Evolutionary conservation across 1,140 invertebrate species (phyloP), one percentile per base, ranked within the genome.

Genomic region (Eueides isabella): DNA sequence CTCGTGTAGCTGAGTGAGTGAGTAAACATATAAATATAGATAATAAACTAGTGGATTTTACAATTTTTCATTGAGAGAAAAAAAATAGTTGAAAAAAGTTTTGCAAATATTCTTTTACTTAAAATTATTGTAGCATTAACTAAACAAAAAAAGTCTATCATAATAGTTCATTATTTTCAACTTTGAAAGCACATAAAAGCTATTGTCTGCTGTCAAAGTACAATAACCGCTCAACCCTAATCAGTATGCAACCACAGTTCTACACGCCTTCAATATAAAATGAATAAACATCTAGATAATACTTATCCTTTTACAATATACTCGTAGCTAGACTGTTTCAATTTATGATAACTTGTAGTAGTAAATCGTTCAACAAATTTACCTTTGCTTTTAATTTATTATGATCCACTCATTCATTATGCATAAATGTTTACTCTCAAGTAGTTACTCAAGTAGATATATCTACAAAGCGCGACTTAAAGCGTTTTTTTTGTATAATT

Each of bases 181-280:
- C 2, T 26, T 19, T 55, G 41, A 16, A 44, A 6, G n/a, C 19
- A 19, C 7, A 44, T 44, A 44, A 1, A 44, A 55, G 6, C 12
- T 55, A 55, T 55, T 11, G 9, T 23, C 7, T 44, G 7, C 19
- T 23, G n/a, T 55, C 19, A 55, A 55, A 55, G 19, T 55, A 55
- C 9, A 55, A 55, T 9, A 55, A 26, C 19, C 19, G n/a, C 23
- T 55, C 48, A 12, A 72, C 74, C 69, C 65, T 76, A 72, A 76
- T 76, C 70, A 64, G 74, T 72, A 72, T 72, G 74, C 69, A 38
- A 38, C 44, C 19, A 55, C 19, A 55, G 48, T 55, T 26, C 48
- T 11, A 38, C 48, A 64, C 48, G 19, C 67, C 31, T 23, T 38
- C 70, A 41, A 29, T 33, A 29, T n/a, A 19, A 16, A 31, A 71